A percentile compares a stretch with the other conserved stretches of the same genome.
Evolutionary conservation across 2,797 vertebrate species (phyloP).

Genomic region (Gastrophryne carolinensis): DNA sequence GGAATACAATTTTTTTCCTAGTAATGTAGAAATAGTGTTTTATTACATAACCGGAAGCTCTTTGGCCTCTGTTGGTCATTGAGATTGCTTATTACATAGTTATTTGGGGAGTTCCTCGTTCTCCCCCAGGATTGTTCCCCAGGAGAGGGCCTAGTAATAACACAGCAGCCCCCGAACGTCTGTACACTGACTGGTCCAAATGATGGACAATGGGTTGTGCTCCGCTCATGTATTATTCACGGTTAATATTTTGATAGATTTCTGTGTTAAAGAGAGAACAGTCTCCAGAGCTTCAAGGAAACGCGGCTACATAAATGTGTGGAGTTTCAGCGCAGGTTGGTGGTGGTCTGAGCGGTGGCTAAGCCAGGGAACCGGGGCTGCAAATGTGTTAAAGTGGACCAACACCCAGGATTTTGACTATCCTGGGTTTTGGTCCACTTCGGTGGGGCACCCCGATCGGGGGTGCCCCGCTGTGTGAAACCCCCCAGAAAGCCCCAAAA

Average conservation of each 20-base stretch:
- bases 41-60: background rate
- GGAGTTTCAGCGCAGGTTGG: too few relatives aligned
- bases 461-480: too few relatives aligned
- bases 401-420: too few relatives aligned
- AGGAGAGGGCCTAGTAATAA: conserved; percentile 25
- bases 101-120: background rate
- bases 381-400: too few relatives aligned
- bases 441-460: too few relatives aligned
- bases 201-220: background rate
- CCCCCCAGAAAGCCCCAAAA: too few relatives aligned
- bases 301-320: too few relatives aligned
- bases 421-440: too few relatives aligned
- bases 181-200: background rate
- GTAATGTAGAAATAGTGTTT: background rate
- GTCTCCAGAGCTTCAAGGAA: too few relatives aligned
- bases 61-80: background rate
- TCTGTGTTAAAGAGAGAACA: background rate
- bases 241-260: background rate
- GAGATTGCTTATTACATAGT: conserved; percentile 23
- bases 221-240: background rate
- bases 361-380: too few relatives aligned
- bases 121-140: conserved; percentile 4
- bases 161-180: background rate
- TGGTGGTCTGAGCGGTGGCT: too few relatives aligned
- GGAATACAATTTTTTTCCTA: too few relatives aligned